Percentiles rank a stretch among this genome's conserved stretches.
Evolutionary conservation across 1,140 invertebrate species (phyloP).

Genomic region (Drosophila bocki): DNA sequence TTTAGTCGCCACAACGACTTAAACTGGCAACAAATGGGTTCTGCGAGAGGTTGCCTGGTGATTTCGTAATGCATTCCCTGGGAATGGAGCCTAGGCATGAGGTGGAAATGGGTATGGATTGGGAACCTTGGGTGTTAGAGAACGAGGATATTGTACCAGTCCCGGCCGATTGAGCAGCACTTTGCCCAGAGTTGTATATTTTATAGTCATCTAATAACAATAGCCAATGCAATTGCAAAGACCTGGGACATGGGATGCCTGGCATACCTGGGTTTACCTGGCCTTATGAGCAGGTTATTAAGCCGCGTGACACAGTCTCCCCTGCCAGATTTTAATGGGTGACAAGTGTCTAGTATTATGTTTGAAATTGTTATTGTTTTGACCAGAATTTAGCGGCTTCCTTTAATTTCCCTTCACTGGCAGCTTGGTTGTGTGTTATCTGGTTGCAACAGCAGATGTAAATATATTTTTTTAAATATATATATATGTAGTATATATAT

Average conservation of each 20-base stretch:
- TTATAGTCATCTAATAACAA: slow-evolving; percentile 45
- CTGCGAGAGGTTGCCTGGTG: not conserved
- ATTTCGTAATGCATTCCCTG: slow-evolving; percentile 27
- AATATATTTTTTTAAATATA: not conserved
- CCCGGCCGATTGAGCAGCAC: slow-evolving; percentile 64
- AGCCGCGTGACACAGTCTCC: slow-evolving; percentile 22
- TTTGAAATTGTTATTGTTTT: slow-evolving; percentile 54
- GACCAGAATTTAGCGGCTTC: not conserved
- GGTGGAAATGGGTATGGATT: slow-evolving; percentile 12
- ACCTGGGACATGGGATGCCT: not conserved
- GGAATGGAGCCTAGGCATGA: slow-evolving; percentile 18
- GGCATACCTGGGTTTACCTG: no score
- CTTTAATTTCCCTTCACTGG: not conserved
- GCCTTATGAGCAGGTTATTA: slow-evolving; percentile 10
- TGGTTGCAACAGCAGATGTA: not conserved
- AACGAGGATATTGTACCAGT: slow-evolving; percentile 19
- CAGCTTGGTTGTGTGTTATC: slow-evolving; percentile 4
- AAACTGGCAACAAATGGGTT: slow-evolving; percentile 3
- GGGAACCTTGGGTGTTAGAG: not conserved
- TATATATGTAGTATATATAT: not conserved
- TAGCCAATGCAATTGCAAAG: slow-evolving; percentile 7
- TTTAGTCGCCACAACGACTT: slow-evolving; percentile 12
- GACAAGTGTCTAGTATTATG: slow-evolving; percentile 60
- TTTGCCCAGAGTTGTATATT: slow-evolving; percentile 27
- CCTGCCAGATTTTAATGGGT: slow-evolving; percentile 72